Evolutionary conservation across 2,888 invertebrate genomes (phyloP).

Genomic region (Drosophila diplacantha): DNA sequence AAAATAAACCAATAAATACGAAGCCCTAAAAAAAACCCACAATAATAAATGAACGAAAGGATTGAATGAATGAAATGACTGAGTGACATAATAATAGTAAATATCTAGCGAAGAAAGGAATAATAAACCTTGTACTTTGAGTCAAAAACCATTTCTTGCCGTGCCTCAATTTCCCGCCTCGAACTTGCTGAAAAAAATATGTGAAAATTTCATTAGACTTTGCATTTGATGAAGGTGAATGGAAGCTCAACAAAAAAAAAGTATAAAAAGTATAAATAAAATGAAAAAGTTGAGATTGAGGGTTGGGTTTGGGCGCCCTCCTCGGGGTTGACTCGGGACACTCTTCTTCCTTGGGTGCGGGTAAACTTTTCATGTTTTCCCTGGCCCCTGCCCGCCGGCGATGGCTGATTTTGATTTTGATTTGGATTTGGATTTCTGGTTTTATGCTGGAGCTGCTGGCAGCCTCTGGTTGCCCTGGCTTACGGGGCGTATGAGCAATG

Average conservation of each 20-base stretch:
- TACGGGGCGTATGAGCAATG: constrained; percentile 27
- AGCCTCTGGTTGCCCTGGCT: constrained; percentile 9
- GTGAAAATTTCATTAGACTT: constrained; percentile 45
- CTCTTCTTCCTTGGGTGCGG: constrained; percentile 9
- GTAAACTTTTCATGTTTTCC: constrained; percentile 33
- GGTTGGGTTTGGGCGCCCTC: constrained; percentile 1
- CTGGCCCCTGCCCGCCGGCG: constrained; percentile 4
- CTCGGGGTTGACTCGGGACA: not conserved
- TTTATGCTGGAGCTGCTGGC: not conserved
- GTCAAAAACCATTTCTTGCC: not conserved
- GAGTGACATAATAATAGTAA: not conserved
- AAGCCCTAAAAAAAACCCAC: no score
- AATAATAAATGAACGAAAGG: no score
- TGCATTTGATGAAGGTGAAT: constrained; percentile 35
- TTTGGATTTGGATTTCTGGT: constrained; percentile 18
- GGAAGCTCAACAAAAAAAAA: constrained; percentile 3
- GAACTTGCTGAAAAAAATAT: constrained; percentile 23
- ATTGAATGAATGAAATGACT: accelerated
- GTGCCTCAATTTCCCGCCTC: constrained; percentile 10
- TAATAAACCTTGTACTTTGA: not conserved
- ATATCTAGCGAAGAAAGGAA: not conserved
- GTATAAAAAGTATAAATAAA: not conserved
- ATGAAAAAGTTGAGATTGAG: constrained; percentile 4
- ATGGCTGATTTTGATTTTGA: constrained; percentile 35
- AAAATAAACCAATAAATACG: no score